Percentiles rank a stretch among this genome's conserved stretches.
Conservation (phyloP, 2,888 invertebrate species). For the Epinotia demarniana region DNA sequence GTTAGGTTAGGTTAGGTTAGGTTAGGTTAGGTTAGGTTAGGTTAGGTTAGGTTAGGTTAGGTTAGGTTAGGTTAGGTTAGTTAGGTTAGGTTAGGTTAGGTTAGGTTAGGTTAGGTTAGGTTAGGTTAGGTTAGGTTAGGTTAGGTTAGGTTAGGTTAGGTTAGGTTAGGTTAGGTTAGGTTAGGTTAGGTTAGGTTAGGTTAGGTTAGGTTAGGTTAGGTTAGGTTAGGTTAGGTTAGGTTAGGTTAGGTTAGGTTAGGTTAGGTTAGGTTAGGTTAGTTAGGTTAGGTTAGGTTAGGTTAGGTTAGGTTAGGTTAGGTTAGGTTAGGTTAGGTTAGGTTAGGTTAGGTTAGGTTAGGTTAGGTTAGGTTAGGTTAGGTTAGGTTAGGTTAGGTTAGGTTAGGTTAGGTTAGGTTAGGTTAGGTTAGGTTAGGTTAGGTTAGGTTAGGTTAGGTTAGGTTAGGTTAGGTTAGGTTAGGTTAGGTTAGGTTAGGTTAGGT, state of each 20-base stretch:
- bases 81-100: slow-evolving; percentile 41
- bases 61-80: slow-evolving; percentile 46
- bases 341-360: slow-evolving; percentile 33
- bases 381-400: slow-evolving; percentile 35
- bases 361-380: slow-evolving; percentile 34
- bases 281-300: slow-evolving; percentile 42
- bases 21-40: slow-evolving; percentile 46
- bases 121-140: slow-evolving; percentile 46
- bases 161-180: slow-evolving; percentile 45
- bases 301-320: slow-evolving; percentile 25
- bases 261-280: slow-evolving; percentile 41
- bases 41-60: slow-evolving; percentile 43
- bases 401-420: slow-evolving; percentile 27
- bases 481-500: slow-evolving; percentile 24
- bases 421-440: slow-evolving; percentile 17
- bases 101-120: slow-evolving; percentile 44
- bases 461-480: slow-evolving; percentile 23
- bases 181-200: slow-evolving; percentile 46
- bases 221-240: slow-evolving; percentile 46
- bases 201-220: slow-evolving; percentile 46
- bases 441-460: slow-evolving; percentile 14
- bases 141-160: slow-evolving; percentile 47
- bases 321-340: slow-evolving; percentile 33
- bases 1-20: slow-evolving; percentile 47
- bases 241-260: slow-evolving; percentile 43